Conservation (phyloP, 2,888 invertebrate species). For the Pegoplata infirma region DNA sequence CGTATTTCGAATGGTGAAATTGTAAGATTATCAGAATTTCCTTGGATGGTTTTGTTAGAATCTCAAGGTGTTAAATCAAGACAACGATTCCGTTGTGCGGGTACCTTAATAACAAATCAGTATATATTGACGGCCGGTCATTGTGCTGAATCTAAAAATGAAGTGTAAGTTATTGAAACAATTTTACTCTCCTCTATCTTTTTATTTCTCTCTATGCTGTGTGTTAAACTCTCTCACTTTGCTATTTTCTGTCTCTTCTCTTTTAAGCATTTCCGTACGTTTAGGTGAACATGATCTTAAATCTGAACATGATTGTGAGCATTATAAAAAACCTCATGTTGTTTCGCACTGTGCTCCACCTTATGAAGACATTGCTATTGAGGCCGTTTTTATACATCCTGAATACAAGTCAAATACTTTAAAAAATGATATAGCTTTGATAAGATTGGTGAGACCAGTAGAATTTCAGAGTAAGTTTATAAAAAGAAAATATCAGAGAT, state of each 20-base stretch:
- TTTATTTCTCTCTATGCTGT: too few species aligned
- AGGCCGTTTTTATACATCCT: constrained; percentile 78
- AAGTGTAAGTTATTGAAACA: constrained; percentile 57
- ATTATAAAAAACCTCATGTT: constrained; percentile 25
- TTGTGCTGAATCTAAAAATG: constrained; percentile 58
- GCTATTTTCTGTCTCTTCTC: neutral
- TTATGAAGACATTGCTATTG: constrained; percentile 70
- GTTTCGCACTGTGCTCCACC: constrained; percentile 70
- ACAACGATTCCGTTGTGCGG: constrained; percentile 70
- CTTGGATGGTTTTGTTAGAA: constrained; percentile 85
- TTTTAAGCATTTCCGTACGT: constrained; percentile 68
- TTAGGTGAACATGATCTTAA: constrained; percentile 72
- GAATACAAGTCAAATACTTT: constrained; percentile 76
- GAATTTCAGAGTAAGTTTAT: too few species aligned
- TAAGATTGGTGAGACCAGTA: constrained; percentile 73
- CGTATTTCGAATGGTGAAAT: constrained; percentile 82
- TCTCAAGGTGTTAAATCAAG: constrained; percentile 76
- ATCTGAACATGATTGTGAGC: constrained; percentile 67
- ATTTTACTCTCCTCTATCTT: neutral
- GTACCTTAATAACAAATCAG: constrained; percentile 64
- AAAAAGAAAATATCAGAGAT: too few species aligned
- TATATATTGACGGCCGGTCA: constrained; percentile 68
- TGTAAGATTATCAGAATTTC: constrained; percentile 82
- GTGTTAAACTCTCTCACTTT: neutral
- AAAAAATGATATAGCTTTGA: constrained; percentile 80